Base-by-base conservation (phyloP, 2,888 invertebrate genomes). In the Linnaemya tessellans region DNA sequence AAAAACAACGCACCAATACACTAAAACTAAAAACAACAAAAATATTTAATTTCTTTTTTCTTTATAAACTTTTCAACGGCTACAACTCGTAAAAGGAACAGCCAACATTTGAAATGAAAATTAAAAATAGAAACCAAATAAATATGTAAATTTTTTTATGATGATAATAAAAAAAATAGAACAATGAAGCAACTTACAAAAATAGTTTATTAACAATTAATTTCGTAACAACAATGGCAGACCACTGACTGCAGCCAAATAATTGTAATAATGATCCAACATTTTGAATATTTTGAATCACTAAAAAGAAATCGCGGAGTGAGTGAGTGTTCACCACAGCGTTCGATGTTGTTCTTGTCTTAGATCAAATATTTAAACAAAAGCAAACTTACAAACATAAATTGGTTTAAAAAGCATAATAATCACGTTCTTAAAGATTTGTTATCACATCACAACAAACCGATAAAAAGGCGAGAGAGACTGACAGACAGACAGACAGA, bases 141-240 rank as follows among this genome's bases (percentile, higher is more conserved):
- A 64, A 64, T 20, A 80, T 65, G 64, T 80, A 46, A 56, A 71
- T 71, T 54, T 79, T 13, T 64, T 64, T 22, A 54, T 41, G 35
- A 68, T n/a, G 35, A 78, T 30, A 15, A n/a, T 15, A n/a, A n/a
- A n/a, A 77, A 77, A 68, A 60, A 60, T 0, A 65, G n/a, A 58
- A 43, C 30, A 20, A 65, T 25, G 25, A 38, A 38, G 0, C 18
- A 58, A 30, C 25, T 67, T 41, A n/a, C 10, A 74, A 30, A 30
- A n/a, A 56, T 38, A 65, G 60, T 35, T 30, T 22, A 49, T 60
- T 68, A 68, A 58, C 67, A 67, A 67, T 77, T 67, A 67, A 54
- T 51, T 49, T 62, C 13, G 22, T 25, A 58, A 58, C 38, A 68
- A 60, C n/a, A n/a, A 46, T 7, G 46, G 15, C 1, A 15, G 1